These are phyloP conservation scores for Cairina moschata DNA, from an alignment of 2,113 vertebrate species.

Conservation along the genomic window DNA sequence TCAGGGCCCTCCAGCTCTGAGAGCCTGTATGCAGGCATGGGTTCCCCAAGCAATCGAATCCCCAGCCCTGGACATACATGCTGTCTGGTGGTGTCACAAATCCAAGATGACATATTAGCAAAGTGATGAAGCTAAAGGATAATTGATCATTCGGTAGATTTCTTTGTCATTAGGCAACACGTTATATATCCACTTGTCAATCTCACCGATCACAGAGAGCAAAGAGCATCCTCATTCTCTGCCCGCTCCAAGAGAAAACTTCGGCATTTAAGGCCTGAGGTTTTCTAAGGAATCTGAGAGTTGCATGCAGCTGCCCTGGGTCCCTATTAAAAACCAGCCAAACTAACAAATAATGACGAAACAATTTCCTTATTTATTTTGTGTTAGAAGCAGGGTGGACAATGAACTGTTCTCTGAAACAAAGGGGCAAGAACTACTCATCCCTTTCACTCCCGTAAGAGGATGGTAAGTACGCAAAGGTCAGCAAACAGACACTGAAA, in stretches of 20 bases:
- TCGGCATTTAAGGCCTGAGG: neutral
- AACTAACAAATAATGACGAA: conserved; percentile 66
- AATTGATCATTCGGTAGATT: neutral
- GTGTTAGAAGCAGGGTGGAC: conserved; percentile 55
- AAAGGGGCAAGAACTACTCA: conserved; percentile 21
- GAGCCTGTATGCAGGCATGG: neutral
- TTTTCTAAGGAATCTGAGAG: conserved; percentile 49
- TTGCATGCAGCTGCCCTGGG: neutral
- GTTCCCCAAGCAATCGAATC: neutral
- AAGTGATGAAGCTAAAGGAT: neutral
- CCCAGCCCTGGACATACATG: neutral
- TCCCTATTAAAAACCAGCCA: conserved; percentile 48
- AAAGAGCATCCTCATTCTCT: neutral
- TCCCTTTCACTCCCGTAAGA: conserved; percentile 39
- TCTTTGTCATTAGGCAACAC: neutral
- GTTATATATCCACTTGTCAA: neutral
- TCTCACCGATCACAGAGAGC: neutral
- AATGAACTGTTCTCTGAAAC: conserved; percentile 61
- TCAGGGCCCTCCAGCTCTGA: neutral
- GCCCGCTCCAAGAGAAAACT: neutral
- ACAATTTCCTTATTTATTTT: conserved; percentile 62
- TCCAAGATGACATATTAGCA: neutral
- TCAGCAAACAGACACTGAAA: conserved; percentile 26
- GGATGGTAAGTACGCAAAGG: conserved; percentile 36
- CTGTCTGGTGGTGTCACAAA: neutral